phyloP scores from a whole-genome alignment of 1,140 invertebrate genomes.

The Drosophila parabipectinata region DNA sequence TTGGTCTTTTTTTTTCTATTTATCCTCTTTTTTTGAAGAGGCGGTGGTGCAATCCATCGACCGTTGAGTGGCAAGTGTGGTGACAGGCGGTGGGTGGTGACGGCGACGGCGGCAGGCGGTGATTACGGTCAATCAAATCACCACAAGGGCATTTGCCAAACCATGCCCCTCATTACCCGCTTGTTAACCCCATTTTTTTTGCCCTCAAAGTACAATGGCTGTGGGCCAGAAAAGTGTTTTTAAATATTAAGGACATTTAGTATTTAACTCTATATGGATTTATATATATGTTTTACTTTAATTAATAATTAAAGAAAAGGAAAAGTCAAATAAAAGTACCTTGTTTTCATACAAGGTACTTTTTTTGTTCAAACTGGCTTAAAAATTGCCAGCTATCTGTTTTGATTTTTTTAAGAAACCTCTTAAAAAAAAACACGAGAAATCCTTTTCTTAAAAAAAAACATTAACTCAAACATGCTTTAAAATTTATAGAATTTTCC shows the following conservation, averaged over 20 bases:
- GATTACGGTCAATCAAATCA: conserved; percentile 39
- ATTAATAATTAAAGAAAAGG: neutral
- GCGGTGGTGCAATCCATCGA: conserved; percentile 35
- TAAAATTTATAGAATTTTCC: neutral
- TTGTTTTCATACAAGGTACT: no score
- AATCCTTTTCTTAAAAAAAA: neutral
- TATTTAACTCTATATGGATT: neutral
- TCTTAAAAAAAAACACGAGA: no score
- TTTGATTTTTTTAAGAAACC: no score
- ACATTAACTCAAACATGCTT: neutral
- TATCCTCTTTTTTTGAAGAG: neutral
- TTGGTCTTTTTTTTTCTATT: conserved; percentile 16
- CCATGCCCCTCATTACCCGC: neutral
- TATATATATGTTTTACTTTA: neutral
- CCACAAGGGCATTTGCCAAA: conserved; percentile 16
- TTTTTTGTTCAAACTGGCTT: no score
- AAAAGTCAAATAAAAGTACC: neutral
- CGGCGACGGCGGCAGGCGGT: neutral
- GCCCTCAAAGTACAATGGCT: neutral
- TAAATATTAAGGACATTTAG: neutral
- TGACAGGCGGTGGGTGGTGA: conserved; percentile 20
- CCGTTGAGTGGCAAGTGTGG: conserved; percentile 19
- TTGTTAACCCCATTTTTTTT: no score
- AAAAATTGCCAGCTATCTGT: no score
- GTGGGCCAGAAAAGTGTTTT: neutral